Base-by-base conservation (phyloP, 1,140 invertebrate genomes). In the Dendrolimus kikuchii region DNA sequence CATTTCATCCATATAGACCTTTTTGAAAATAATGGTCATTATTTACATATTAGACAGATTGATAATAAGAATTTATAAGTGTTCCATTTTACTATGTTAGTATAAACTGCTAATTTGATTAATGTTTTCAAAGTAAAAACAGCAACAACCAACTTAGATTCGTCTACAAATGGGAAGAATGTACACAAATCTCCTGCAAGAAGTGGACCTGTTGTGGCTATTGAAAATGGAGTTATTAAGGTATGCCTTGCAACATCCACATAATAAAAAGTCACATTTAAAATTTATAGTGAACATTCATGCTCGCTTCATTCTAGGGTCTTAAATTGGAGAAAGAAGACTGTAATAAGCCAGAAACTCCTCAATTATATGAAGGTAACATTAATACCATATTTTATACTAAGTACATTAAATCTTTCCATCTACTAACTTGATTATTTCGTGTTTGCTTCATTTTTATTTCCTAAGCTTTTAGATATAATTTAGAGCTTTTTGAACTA, bases 151-250 rank as follows among this genome's bases (percentile, higher is more conserved):
- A 23, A 23, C 23, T 23, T 23, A 23, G 23, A 23, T n/a, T n/a
- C n/a, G 23, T 23, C 23, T 23, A 23, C 23, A 23, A 23, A 23
- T 23, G 23, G 23, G 23, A 23, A 23, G 23, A 23, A 23, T 23
- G 23, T 23, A 23, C 23, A 23, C 23, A 23, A 23, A 23, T 23
- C 23, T 23, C 57, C 59, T 43, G 70, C 74, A 54, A 72, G 67
- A 51, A 71, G 61, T 53, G 71, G 74, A 40, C 81, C 78, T 46
- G 69, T 86, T n/a, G 74, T 86, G 72, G 67, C 83, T 41, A 86
- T 86, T 60, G 83, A 86, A 73, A 84, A 86, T 79, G 83, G 83
- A 50, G 55, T 84, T 44, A 86, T 86, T 53, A 80, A 83, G 78
- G 81, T 84, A n/a, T 45, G 50, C 44, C 2, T 40, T 36, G n/a